Base-by-base conservation (phyloP, 1,140 invertebrate species). In the Apis dorsata region DNA sequence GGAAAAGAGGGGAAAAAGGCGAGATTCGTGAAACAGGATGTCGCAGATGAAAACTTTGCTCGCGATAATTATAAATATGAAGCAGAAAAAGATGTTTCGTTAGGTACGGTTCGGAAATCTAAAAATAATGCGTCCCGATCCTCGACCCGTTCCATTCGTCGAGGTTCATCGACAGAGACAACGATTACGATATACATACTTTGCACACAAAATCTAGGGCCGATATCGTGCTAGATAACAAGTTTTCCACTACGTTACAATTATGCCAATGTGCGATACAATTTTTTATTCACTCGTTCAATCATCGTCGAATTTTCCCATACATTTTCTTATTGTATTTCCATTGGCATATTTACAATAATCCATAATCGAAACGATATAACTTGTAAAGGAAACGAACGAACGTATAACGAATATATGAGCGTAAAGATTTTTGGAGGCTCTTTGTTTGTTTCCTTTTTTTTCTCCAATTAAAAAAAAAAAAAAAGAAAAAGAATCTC, bases 11-110 rank as follows among this genome's bases (percentile, higher is more conserved):
- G 78, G 78, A 83, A 84, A 81, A 66, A 12, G 49, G 55, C 19
- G 84, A 71, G 84, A 76, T 63, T 76, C 85, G 82, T 87, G 89
- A 90, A 90, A 91, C 91, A 91, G 91, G 91, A 92, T 91, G 91
- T 88, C 83, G 87, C 81, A 71, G 82, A 69, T 66, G 79, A 71
- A 84, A 86, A 77, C 82, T 60, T 59, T 59, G 63, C 9, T 49
- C 21, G 78, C 34, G 86, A 79, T 88, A 88, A 88, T 88, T 88
- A 88, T 88, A 88, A 85, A 88, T 87, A 81, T 79, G 80, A 72
- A 81, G 75, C 85, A 87, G 81, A 83, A 86, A 88, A 85, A 84
- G 83, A 73, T 77, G 83, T 79, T 24, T 51, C 68, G 69, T 79
- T 78, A 73, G 81, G 11, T 19, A 62, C 59, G 85, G 57, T 72